Conservation (phyloP, 2,797 vertebrate genomes). For the Intellagama lesueurii region DNA sequence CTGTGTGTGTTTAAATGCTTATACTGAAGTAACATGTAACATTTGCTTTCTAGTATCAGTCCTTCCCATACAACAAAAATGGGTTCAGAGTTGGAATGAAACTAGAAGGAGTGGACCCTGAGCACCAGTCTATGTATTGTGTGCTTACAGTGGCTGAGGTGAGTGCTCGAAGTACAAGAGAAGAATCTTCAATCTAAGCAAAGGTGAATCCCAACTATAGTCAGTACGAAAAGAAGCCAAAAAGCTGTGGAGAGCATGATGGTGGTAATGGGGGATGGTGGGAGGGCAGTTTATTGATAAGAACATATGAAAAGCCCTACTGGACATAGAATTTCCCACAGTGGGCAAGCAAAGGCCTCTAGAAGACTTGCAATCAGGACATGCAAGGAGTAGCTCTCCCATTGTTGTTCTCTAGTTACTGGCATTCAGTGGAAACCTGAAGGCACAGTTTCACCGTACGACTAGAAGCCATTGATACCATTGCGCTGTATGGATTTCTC, state of each 20-base stretch:
- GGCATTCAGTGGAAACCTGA: neutral
- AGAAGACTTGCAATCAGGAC: neutral
- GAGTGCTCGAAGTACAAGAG: slow-evolving; percentile 10
- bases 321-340: neutral
- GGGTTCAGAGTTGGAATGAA: slow-evolving; percentile 87
- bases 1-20: neutral
- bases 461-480: neutral
- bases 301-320: neutral
- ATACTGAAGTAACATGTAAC: slow-evolving; percentile 16
- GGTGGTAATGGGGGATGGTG: neutral
- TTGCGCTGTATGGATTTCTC: neutral
- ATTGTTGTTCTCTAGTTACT: neutral
- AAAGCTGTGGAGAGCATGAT: neutral
- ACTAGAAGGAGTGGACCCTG: slow-evolving; percentile 85
- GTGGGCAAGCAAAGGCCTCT: neutral
- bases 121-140: slow-evolving; percentile 87
- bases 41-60: slow-evolving; percentile 80
- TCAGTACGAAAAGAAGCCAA: neutral
- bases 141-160: slow-evolving; percentile 86
- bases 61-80: slow-evolving; percentile 86
- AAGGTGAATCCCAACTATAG: neutral
- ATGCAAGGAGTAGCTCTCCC: neutral
- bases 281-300: neutral
- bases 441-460: neutral
- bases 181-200: neutral